Percentiles rank a stretch among this genome's conserved stretches.
Conservation (phyloP, 1,140 invertebrate species). For the Penaeus chinensis region DNA sequence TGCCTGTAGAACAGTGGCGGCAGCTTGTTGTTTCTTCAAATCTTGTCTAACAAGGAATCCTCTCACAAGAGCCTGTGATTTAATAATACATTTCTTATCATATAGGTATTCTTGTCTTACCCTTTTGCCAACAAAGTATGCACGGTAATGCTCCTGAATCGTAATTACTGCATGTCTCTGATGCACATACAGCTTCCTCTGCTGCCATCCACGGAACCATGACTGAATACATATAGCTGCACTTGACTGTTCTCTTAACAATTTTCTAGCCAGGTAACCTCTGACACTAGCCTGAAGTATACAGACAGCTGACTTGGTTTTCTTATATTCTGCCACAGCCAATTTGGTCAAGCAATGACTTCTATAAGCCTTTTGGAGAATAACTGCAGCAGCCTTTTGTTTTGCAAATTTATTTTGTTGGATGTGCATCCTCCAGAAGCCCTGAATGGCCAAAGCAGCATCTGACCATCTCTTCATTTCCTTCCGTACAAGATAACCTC, state of each 20-base stretch:
- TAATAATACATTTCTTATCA: slow-evolving; percentile 26
- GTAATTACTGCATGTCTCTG: slow-evolving; percentile 31
- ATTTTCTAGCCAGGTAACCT: too few species aligned
- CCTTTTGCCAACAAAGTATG: neutral
- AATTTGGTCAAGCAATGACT: too few species aligned
- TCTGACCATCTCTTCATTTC: neutral
- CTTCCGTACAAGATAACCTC: too few species aligned
- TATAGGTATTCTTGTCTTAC: slow-evolving; percentile 30
- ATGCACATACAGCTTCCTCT: neutral
- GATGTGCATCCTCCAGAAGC: neutral
- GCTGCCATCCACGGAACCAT: neutral
- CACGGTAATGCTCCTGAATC: slow-evolving; percentile 44
- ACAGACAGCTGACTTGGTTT: too few species aligned
- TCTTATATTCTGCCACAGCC: too few species aligned
- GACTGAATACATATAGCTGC: slow-evolving; percentile 39
- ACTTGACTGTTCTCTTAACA: neutral
- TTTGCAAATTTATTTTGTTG: neutral
- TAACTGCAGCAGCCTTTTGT: neutral
- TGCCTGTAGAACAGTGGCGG: slow-evolving; percentile 29
- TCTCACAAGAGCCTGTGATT: slow-evolving; percentile 44
- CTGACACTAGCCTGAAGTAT: too few species aligned
- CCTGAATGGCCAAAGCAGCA: neutral
- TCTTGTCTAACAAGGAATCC: neutral
- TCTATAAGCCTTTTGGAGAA: too few species aligned
- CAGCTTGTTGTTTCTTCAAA: neutral